phyloP scores from a whole-genome alignment of 2,113 vertebrate species.

The Pterocles burchelli region DNA sequence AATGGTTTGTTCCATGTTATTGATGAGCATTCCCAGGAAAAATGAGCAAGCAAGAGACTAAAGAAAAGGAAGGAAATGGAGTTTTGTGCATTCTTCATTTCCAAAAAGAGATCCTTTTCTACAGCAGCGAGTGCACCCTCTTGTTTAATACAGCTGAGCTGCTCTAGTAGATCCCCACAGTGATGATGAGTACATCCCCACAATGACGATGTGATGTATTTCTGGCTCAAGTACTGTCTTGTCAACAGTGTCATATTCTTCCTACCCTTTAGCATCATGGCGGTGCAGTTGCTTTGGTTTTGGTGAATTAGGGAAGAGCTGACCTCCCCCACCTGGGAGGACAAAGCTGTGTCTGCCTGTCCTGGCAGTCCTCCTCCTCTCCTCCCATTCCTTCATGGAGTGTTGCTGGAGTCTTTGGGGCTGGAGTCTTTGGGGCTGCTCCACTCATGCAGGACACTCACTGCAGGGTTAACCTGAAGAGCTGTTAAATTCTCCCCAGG shows the following conservation, averaged over 20 bases:
- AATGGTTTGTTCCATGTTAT: background rate
- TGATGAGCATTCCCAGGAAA: background rate
- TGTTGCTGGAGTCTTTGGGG: background rate
- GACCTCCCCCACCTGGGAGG: background rate
- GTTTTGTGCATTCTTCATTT: background rate
- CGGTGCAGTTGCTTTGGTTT: background rate
- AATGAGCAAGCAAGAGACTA: background rate
- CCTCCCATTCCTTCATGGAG: background rate
- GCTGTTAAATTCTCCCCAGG: background rate
- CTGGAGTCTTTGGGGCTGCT: background rate
- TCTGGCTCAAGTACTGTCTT: background rate
- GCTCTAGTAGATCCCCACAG: background rate
- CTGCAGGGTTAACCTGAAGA: background rate
- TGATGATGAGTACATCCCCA: background rate
- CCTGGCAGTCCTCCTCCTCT: background rate
- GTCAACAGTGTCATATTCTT: background rate
- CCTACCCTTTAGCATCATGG: background rate
- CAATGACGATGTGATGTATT: background rate
- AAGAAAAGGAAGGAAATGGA: background rate
- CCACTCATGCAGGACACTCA: rapidly evolving
- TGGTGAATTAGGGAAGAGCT: background rate
- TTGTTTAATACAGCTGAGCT: background rate
- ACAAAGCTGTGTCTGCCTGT: background rate
- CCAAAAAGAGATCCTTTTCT: background rate
- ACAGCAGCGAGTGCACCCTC: background rate